Evolutionary conservation across 1,140 invertebrate genomes (phyloP), one percentile per base, ranked within the genome.

Genomic region (Aplysia californica): DNA sequence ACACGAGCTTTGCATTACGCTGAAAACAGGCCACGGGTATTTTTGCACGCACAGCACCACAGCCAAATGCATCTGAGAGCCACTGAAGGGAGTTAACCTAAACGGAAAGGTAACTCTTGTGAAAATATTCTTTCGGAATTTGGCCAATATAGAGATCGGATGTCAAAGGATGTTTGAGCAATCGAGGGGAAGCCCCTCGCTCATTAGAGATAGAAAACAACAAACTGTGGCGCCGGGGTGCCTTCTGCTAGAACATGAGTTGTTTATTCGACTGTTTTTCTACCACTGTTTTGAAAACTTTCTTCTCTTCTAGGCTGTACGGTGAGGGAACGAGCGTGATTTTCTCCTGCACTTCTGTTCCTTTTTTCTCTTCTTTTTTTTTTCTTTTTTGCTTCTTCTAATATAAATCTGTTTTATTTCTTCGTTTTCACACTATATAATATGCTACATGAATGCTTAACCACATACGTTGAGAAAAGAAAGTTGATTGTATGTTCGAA

Each of bases 141-240:
- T 44, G 66, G 66, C 66, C 66, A 68, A 68, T 68, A 68, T 68
- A n/a, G 23, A 26, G 66, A 68, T 68, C 66, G 66, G 26, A 26
- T 68, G 66, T 68, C 66, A 68, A 68, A 68, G 66, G 31, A 44
- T 68, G 66, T 44, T 68, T 39, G 38, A 44, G 31, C 31, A 1
- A 68, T 18, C 31, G 21, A 41, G 66, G 41, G 31, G 66, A 41
- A n/a, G 66, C 44, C 44, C 39, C 61, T 65, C 61, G 35, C 66
- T 68, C 66, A 68, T 68, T 68, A 68, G 66, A 35, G 41, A 18
- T 68, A n/a, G 36, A 68, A 44, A 68, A 68, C 66, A 68, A 26
- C 66, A 68, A 50, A 44, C 66, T n/a, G 66, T 15, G 39, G 39
- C 66, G 66, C 66, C 18, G 44, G 21, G 31, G 21, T 35, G 26